Evolutionary conservation across 2,797 vertebrate genomes (phyloP), one percentile per base, ranked within the genome.

Genomic region (Catharus ustulatus): DNA sequence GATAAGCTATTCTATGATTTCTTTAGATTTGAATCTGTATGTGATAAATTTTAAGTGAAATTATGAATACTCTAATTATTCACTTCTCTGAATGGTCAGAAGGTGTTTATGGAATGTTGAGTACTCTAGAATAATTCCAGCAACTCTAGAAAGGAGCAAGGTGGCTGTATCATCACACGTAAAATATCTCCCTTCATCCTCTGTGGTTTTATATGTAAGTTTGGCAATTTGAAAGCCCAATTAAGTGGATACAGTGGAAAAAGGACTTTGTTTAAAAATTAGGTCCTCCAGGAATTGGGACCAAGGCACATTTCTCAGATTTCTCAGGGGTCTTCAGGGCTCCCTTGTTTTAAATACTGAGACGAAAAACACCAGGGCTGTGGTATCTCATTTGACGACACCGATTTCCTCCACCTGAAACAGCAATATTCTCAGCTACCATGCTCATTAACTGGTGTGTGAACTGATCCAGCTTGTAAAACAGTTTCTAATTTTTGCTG

Each of bases 261-360:
- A 76, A 81, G 19, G 51, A 83, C 18, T 72, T 58, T 15, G 11
- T 30, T 78, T 62, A 27, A 81, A 88, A 58, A 15, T 30, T 15
- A 20, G 10, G 4, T 52, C 18, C n/a, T 76, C 66, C 12, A 27
- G 43, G 38, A 78, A 57, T 0, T 2, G 1, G 22, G 26, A 45
- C 57, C 15, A 49, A 57, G 15, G 13, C 23, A 16, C 0, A 0
- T 49, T 63, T 63, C 16, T 36, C 38, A 67, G 40, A 0, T 49
- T 63, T 63, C 16, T 36, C 38, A 67, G 45, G 26, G 71, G 42
- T 49, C 34, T 72, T 36, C 42, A 52, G 45, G 23, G 5, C 3
- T 49, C 8, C 27, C 7, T 38, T 29, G 7, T 17, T 58, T 59
- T 62, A 22, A 43, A 49, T 12, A 30, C 36, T 51, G 43, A 76